These are phyloP conservation scores for Amblyopsis rosae DNA, from an alignment of 2,113 vertebrate genomes.

Conservation along the genomic window DNA sequence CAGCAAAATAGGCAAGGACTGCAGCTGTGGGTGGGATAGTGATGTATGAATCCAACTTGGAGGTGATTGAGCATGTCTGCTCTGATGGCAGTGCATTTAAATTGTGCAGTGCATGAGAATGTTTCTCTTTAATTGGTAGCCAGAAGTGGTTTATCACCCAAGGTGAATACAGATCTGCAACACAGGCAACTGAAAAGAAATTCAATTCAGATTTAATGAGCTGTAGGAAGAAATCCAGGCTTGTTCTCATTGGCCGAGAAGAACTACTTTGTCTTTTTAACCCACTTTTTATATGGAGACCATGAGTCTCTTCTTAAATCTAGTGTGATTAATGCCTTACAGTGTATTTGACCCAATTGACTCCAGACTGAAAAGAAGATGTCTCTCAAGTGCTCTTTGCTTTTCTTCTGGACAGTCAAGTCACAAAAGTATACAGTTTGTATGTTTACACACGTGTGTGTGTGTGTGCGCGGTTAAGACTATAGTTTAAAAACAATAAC, in stretches of 20 bases:
- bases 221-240: conserved; percentile 48
- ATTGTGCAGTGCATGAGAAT: conserved; percentile 65
- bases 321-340: conserved; percentile 53
- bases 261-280: conserved; percentile 14
- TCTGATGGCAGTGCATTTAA: conserved; percentile 58
- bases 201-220: conserved; percentile 75
- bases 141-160: conserved; percentile 61
- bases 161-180: conserved; percentile 66
- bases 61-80: conserved; percentile 66
- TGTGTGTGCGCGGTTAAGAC: too few relatives aligned
- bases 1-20: conserved; percentile 36
- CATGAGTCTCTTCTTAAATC: conserved; percentile 23
- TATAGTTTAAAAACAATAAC: background rate
- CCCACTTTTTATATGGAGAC: conserved; percentile 6
- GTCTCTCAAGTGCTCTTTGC: conserved; percentile 52
- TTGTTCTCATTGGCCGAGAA: conserved; percentile 41
- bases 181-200: conserved; percentile 60
- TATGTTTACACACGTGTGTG: conserved; percentile 8
- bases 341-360: conserved; percentile 57
- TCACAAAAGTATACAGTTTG: conserved; percentile 16
- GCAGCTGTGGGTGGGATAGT: conserved; percentile 46
- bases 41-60: conserved; percentile 59
- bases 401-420: conserved; percentile 32
- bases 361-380: conserved; percentile 53
- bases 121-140: conserved; percentile 68